phyloP scores from a whole-genome alignment of 2,797 vertebrate species.

The Hippopotamyrus pictus region DNA sequence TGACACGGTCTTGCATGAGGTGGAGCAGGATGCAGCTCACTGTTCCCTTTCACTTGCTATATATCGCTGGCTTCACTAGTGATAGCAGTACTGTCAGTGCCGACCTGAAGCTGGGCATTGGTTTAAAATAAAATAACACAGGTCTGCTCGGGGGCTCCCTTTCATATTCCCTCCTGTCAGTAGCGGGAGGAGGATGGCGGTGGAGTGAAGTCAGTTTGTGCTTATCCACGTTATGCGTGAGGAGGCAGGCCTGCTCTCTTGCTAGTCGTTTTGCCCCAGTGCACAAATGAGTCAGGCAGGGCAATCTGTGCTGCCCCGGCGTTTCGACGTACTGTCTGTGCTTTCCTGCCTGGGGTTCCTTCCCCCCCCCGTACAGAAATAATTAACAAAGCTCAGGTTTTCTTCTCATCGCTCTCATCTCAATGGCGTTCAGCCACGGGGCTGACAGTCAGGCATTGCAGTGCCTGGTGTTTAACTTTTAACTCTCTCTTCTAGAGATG shows the following conservation, averaged over 20 bases:
- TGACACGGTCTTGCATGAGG: not conserved
- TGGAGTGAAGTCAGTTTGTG: constrained; percentile 7
- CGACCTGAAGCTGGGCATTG: not conserved
- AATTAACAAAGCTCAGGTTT: constrained; percentile 41
- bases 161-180: not conserved
- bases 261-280: constrained; percentile 36
- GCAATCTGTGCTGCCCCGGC: constrained; percentile 4
- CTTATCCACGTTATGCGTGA: constrained; percentile 41
- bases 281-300: constrained; percentile 31
- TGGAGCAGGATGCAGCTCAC: not conserved
- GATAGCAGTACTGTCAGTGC: not conserved
- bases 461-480: constrained; percentile 10
- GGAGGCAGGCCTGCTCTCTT: constrained; percentile 46
- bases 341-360: constrained; percentile 27
- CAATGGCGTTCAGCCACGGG: constrained; percentile 29
- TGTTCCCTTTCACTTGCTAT: not conserved
- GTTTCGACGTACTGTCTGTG: constrained; percentile 9
- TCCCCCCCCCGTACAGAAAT: constrained; percentile 31
- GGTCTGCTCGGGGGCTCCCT: not conserved
- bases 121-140: not conserved
- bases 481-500: constrained; percentile 20
- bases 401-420: constrained; percentile 48
- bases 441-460: constrained; percentile 25
- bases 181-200: not conserved
- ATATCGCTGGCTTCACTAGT: not conserved